A percentile compares a stretch with the other conserved stretches of the same genome.
phyloP scores from a whole-genome alignment of 2,888 invertebrate genomes.

The Macaria liturata region DNA sequence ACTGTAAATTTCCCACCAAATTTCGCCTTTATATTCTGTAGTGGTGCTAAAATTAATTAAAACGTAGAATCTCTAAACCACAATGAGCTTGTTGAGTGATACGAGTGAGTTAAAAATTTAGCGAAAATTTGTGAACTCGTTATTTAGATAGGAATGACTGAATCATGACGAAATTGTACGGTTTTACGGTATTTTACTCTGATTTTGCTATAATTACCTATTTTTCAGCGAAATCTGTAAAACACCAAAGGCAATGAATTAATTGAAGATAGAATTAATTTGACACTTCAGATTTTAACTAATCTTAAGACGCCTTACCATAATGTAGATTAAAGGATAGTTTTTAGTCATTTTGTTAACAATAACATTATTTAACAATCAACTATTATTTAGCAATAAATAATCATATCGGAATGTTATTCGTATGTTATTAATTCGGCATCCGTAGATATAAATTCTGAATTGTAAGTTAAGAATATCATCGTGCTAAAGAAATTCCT shows the following conservation, averaged over 20 bases:
- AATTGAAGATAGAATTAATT: slow-evolving; percentile 18
- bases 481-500: slow-evolving; percentile 25
- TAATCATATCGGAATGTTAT: slow-evolving; percentile 50
- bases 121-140: slow-evolving; percentile 8
- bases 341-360: slow-evolving; percentile 48
- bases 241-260: slow-evolving; percentile 6
- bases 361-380: slow-evolving; percentile 63
- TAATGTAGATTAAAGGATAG: slow-evolving; percentile 54
- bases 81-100: slow-evolving; percentile 32
- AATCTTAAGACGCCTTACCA: slow-evolving; percentile 61
- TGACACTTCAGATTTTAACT: slow-evolving; percentile 31
- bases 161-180: slow-evolving; percentile 20
- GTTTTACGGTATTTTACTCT: slow-evolving; percentile 21
- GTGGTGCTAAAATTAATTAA: slow-evolving; percentile 46
- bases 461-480: slow-evolving; percentile 12
- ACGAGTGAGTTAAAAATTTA: slow-evolving; percentile 22
- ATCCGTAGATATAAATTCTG: slow-evolving; percentile 46
- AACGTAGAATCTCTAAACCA: slow-evolving; percentile 28
- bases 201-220: slow-evolving; percentile 11
- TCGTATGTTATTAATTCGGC: slow-evolving; percentile 54
- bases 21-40: slow-evolving; percentile 41
- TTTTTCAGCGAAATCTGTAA: slow-evolving; percentile 7
- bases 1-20: slow-evolving; percentile 46
- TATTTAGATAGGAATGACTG: slow-evolving; percentile 26
- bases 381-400: slow-evolving; percentile 54